A percentile compares a stretch with the other conserved stretches of the same genome.
Conservation (phyloP, 2,113 vertebrate species). For the Cyprinus carpio region DNA sequence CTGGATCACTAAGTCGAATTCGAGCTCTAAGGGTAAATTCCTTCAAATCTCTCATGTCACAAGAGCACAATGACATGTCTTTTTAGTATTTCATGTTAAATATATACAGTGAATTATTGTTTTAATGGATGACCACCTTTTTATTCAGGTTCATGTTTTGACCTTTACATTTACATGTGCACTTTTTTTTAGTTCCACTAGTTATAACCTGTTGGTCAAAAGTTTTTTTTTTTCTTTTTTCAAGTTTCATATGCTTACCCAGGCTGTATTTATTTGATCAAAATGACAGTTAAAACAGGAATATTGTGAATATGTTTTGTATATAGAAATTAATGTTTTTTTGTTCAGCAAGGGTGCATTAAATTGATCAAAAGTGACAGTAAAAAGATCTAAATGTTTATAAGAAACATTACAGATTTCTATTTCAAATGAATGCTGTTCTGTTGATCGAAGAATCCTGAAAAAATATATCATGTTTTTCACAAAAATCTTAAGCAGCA, state of each 20-base stretch:
- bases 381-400: not conserved
- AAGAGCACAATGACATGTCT: too few species aligned
- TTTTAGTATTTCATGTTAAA: not conserved
- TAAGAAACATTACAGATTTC: not conserved
- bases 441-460: too few species aligned
- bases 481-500: not conserved
- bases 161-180: not conserved
- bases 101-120: not conserved
- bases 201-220: not conserved
- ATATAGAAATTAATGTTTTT: too few species aligned
- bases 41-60: not conserved
- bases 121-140: not conserved
- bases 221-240: too few species aligned
- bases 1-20: constrained; percentile 68
- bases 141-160: not conserved
- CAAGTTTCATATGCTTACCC: not conserved
- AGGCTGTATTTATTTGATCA: not conserved
- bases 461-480: too few species aligned
- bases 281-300: not conserved
- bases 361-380: not conserved
- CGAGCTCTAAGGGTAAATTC: constrained; percentile 65
- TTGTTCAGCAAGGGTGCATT: not conserved
- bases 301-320: too few species aligned
- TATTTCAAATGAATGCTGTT: too few species aligned
- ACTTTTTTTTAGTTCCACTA: not conserved